phyloP scores from a whole-genome alignment of 1,140 invertebrate genomes.

The Brachionus asplanchnoidis region DNA sequence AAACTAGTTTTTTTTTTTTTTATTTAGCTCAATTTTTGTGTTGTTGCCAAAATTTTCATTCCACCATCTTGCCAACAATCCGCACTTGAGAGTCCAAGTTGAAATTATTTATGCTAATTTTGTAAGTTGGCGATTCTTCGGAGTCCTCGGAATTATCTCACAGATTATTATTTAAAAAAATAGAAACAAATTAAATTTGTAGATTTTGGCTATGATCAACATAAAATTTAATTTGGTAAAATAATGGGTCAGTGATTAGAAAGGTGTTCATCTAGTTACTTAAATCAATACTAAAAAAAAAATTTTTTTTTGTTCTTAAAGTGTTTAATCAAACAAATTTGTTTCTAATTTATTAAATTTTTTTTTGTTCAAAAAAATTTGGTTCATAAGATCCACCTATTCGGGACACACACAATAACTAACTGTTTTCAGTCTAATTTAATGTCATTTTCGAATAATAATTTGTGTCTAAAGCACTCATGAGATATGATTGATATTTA shows the following conservation, averaged over 20 bases:
- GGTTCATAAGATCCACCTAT: not conserved
- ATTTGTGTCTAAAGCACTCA: not conserved
- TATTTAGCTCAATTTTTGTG: not conserved
- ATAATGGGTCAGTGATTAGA: not conserved
- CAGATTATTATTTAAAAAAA: not conserved
- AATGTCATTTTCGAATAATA: slow-evolving; percentile 1
- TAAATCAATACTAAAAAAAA: not conserved
- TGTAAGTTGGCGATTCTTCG: not conserved
- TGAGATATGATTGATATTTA: not conserved
- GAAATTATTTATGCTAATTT: not conserved
- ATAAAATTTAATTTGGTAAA: not conserved
- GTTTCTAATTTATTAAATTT: not conserved
- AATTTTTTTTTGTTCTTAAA: not conserved
- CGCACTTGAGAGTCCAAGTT: not conserved
- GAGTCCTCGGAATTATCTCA: not conserved
- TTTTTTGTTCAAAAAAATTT: not conserved
- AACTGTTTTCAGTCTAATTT: not conserved
- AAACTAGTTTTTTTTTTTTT: not conserved
- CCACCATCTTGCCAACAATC: not conserved
- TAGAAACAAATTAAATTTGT: not conserved
- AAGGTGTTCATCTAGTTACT: not conserved
- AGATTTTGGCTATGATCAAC: not conserved
- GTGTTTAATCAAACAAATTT: not conserved
- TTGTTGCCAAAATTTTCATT: not conserved
- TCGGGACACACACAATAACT: not conserved